These are phyloP conservation scores for Bombus affinis DNA, from an alignment of 1,140 invertebrate genomes.

Conservation along the genomic window DNA sequence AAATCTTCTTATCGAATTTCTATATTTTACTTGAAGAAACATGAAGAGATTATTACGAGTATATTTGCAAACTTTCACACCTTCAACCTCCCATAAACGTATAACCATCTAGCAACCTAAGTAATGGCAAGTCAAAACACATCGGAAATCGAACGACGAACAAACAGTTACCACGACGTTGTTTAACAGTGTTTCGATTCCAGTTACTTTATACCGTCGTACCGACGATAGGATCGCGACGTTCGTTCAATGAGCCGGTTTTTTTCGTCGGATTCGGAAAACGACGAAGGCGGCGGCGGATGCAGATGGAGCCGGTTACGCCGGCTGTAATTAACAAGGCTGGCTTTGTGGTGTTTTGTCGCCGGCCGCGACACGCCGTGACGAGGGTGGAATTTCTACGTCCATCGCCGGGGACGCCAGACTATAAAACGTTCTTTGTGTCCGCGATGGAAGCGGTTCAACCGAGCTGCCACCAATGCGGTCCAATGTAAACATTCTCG, in stretches of 20 bases:
- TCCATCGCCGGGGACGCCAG: constrained; percentile 64
- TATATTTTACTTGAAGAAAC: too few relatives aligned
- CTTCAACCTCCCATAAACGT: too few relatives aligned
- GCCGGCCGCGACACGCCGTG: constrained; percentile 75
- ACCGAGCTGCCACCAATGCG: constrained; percentile 59
- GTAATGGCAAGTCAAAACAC: neutral
- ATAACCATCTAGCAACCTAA: neutral
- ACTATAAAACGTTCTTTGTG: constrained; percentile 82
- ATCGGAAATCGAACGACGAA: neutral
- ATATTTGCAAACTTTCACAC: too few relatives aligned
- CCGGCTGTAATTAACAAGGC: constrained; percentile 79
- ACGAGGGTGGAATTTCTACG: constrained; percentile 76
- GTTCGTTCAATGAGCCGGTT: constrained; percentile 52
- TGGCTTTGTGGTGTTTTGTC: constrained; percentile 80
- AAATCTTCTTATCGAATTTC: too few relatives aligned
- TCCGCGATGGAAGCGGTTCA: constrained; percentile 48
- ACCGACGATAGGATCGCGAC: constrained; percentile 53
- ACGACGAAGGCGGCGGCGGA: constrained; percentile 48
- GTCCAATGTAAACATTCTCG: constrained; percentile 81
- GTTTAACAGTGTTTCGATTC: neutral
- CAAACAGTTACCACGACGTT: neutral
- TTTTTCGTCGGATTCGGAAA: constrained; percentile 55
- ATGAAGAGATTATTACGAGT: too few relatives aligned
- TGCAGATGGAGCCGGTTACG: constrained; percentile 70
- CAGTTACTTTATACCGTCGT: neutral